A percentile compares a stretch with the other conserved stretches of the same genome.
These are phyloP conservation scores for Chiroxiphia lanceolata DNA, from an alignment of 2,797 vertebrate species.

Conservation along the genomic window DNA sequence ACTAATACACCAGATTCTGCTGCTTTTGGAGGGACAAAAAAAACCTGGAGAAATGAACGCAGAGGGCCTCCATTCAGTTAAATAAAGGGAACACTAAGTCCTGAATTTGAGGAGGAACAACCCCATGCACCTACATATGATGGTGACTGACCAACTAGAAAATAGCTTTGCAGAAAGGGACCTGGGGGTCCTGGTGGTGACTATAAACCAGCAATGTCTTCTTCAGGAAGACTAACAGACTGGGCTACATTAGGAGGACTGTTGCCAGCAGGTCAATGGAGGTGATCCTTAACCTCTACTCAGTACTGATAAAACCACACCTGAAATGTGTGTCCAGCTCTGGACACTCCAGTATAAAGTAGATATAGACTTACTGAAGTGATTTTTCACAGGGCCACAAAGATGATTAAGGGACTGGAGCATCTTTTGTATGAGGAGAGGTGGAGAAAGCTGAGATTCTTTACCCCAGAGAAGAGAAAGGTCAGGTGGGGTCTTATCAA, in stretches of 20 bases:
- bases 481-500: background rate
- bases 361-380: background rate
- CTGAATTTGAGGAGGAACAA: fast-evolving
- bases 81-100: background rate
- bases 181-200: no score
- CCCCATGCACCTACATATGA: background rate
- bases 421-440: background rate
- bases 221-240: background rate
- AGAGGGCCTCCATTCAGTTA: background rate
- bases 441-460: background rate
- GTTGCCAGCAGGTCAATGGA: fast-evolving
- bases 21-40: background rate
- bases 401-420: background rate
- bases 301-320: background rate
- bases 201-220: background rate
- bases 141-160: background rate
- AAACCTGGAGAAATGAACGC: background rate
- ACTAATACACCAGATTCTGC: background rate
- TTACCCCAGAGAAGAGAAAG: background rate
- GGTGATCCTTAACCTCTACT: background rate
- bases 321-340: background rate
- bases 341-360: background rate
- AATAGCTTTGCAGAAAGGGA: background rate
- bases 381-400: background rate
- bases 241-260: background rate